Conservation (phyloP, 2,113 vertebrate genomes). For the Climacteris rufus region DNA sequence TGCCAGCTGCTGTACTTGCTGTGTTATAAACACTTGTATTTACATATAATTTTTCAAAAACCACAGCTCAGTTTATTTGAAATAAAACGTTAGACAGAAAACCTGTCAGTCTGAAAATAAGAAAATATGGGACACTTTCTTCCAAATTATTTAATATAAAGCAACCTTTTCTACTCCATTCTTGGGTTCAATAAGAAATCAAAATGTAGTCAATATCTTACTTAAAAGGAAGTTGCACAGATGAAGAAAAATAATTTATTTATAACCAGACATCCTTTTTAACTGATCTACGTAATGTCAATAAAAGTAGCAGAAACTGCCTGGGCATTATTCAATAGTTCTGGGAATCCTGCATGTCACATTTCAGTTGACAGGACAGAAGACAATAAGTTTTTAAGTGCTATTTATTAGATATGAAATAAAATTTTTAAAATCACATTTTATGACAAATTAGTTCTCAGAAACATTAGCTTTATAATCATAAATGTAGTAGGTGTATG, state of each 20-base stretch:
- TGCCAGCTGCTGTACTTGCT: constrained; percentile 15
- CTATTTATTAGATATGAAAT: background rate
- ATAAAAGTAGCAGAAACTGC: background rate
- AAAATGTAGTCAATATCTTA: background rate
- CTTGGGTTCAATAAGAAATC: background rate
- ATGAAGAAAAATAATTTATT: background rate
- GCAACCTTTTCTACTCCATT: background rate
- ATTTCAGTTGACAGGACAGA: background rate
- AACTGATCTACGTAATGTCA: background rate
- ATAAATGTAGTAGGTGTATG: background rate
- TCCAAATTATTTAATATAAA: background rate
- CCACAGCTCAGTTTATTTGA: background rate
- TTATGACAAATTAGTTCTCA: background rate
- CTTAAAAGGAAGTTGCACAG: background rate
- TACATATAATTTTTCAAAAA: background rate
- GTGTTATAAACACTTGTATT: background rate
- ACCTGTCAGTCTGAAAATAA: background rate
- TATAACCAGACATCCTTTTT: background rate
- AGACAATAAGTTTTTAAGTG: background rate
- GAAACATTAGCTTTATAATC: background rate
- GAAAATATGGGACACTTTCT: background rate
- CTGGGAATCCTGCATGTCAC: background rate
- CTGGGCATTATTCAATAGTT: background rate
- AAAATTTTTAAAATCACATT: background rate
- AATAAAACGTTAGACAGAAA: background rate